Conservation (phyloP, 2,888 invertebrate species). For the Drosophila merina region DNA sequence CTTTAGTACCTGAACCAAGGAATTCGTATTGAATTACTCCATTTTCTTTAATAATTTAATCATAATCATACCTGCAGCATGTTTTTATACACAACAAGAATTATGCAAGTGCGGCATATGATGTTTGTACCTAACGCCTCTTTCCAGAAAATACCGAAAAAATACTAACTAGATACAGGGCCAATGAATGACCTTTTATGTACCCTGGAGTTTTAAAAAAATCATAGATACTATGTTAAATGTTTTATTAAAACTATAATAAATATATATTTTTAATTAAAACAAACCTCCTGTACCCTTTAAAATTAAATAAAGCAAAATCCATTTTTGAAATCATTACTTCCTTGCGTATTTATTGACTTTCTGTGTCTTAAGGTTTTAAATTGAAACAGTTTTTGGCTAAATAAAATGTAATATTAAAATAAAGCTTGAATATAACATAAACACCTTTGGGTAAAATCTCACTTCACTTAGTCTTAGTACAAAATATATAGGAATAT, state of each 20-base stretch:
- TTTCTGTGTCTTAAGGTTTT: conserved; percentile 40
- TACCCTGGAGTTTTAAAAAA: neutral
- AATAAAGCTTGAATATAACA: conserved; percentile 66
- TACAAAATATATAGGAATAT: conserved; percentile 10
- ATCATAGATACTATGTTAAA: no score
- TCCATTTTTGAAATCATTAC: conserved; percentile 2
- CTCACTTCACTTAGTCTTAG: conserved; percentile 14
- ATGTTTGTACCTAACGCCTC: neutral
- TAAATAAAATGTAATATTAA: conserved; percentile 52
- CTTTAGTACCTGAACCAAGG: conserved; percentile 37
- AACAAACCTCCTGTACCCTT: no score
- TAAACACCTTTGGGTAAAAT: conserved; percentile 55
- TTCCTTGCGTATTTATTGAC: conserved; percentile 68
- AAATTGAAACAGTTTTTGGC: conserved; percentile 45
- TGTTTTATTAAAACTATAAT: neutral
- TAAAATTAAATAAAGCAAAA: no score
- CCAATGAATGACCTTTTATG: neutral
- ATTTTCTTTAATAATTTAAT: conserved; percentile 34
- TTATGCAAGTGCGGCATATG: conserved; percentile 63
- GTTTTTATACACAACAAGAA: conserved; percentile 44
- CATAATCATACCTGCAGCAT: conserved; percentile 62
- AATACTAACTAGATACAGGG: neutral
- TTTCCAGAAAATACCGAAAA: neutral
- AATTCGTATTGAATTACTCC: no score
- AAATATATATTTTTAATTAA: neutral